Percentiles rank a stretch among this genome's conserved stretches.
These are phyloP conservation scores for Trachelus troglodyta DNA, from an alignment of 2,888 invertebrate species.

Conservation along the genomic window DNA sequence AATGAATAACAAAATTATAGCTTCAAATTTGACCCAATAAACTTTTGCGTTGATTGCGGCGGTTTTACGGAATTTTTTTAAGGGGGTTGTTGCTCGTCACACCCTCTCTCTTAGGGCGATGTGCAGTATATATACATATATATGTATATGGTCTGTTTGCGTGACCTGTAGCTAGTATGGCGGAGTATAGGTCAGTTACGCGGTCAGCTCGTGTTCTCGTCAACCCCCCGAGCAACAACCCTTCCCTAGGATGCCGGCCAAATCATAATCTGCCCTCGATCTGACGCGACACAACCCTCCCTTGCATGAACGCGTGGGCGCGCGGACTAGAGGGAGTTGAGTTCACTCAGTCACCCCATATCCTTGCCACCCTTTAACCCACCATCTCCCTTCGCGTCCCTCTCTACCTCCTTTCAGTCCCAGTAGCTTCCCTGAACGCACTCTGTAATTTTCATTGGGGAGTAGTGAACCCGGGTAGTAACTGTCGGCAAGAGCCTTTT, in stretches of 20 bases:
- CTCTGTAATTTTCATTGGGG: not conserved
- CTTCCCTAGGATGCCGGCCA: not conserved
- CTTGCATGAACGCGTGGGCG: not conserved
- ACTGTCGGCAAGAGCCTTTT: not conserved
- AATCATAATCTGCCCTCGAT: constrained; percentile 20
- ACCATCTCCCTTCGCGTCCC: not conserved
- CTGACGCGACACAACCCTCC: constrained; percentile 11
- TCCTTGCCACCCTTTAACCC: not conserved
- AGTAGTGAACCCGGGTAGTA: not conserved
- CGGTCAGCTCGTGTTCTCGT: constrained; percentile 13
- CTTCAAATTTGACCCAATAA: not conserved
- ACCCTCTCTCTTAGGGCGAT: not conserved
- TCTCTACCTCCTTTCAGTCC: not conserved
- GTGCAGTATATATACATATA: not conserved
- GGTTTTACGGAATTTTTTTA: not conserved
- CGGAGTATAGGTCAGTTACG: constrained; percentile 45
- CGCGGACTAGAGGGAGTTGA: not conserved
- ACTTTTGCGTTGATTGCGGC: not conserved
- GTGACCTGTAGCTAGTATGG: constrained; percentile 24
- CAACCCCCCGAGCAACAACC: constrained; percentile 10
- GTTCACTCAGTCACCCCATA: not conserved
- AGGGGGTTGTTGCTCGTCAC: not conserved
- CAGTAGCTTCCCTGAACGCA: not conserved
- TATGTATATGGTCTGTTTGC: constrained; percentile 18
- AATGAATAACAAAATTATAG: not conserved